Evolutionary conservation across 2,797 vertebrate genomes (phyloP), one percentile per base, ranked within the genome.

Genomic region (Chaunax sp.): DNA sequence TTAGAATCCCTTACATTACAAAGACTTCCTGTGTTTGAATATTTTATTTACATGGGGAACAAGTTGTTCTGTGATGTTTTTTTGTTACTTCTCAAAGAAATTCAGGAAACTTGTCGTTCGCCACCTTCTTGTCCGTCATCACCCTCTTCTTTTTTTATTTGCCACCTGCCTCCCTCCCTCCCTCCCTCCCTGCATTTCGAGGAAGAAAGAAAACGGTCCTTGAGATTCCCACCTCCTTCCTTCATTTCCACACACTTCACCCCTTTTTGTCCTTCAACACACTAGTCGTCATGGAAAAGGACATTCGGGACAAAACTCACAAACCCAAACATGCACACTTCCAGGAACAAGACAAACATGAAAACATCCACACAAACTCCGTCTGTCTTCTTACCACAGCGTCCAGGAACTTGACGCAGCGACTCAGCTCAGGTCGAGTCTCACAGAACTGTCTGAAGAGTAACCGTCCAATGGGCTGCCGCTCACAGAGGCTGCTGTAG

Each of bases 401-500:
- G 14, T 99, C 97, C 90, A 99, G 92, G 86, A 99, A 98, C 83
- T 90, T 94, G 73, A 96, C 91, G 3, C 97, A 99, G 74, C 93
- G 95, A 1, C 86, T 92, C 83, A 98, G 93, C 87, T 98, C 97
- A 0, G 93, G 91, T 46, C 95, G 92, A 0, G 96, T 98, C 43
- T 98, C 94, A 1, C 98, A 99, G 91, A 98, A 99, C 84, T 96
- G 95, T 30, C 96, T 93, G 81, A 99, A 99, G 2, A 99, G 94
- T 55, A 95, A 86, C 13, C 94, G 94, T 54, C 98, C 98, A 0
- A 99, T 98, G 0, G 98, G 97, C 92, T 98, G 97, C 52, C 93
- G 95, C 87, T 98, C 96, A 0, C 98, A 99, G 40, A 97, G 92
- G 90, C 93, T 98, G 88, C 93, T 92, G 93, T 99, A 99, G 92